These are phyloP conservation scores for Antheraea mylitta DNA, from an alignment of 1,140 invertebrate species.

Conservation along the genomic window DNA sequence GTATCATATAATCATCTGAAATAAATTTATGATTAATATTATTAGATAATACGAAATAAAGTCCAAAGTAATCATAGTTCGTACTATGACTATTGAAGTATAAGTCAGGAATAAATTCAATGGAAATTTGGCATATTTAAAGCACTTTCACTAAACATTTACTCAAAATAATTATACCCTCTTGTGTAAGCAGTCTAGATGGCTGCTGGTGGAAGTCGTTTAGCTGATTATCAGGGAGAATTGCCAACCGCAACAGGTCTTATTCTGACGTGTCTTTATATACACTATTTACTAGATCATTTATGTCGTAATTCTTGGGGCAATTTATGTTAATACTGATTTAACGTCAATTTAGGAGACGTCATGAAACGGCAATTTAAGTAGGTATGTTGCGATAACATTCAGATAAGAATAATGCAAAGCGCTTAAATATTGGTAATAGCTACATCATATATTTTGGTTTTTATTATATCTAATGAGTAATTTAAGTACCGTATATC, in stretches of 20 bases:
- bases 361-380: neutral
- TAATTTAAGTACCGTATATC: no score
- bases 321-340: neutral
- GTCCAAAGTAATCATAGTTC: no score
- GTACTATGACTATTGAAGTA: no score
- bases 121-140: no score
- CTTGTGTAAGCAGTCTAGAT: no score
- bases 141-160: neutral
- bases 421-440: no score
- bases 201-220: neutral
- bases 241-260: neutral
- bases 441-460: no score
- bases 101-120: no score
- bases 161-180: neutral
- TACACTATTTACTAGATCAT: conserved; percentile 1
- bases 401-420: neutral
- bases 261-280: neutral
- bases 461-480: no score
- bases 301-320: neutral
- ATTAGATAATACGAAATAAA: no score
- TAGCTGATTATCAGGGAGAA: neutral
- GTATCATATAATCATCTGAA: no score
- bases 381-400: neutral
- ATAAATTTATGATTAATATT: no score
- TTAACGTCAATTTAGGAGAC: neutral